Base-by-base conservation (phyloP, 2,888 invertebrate genomes). In the Platycnemis pennipes region DNA sequence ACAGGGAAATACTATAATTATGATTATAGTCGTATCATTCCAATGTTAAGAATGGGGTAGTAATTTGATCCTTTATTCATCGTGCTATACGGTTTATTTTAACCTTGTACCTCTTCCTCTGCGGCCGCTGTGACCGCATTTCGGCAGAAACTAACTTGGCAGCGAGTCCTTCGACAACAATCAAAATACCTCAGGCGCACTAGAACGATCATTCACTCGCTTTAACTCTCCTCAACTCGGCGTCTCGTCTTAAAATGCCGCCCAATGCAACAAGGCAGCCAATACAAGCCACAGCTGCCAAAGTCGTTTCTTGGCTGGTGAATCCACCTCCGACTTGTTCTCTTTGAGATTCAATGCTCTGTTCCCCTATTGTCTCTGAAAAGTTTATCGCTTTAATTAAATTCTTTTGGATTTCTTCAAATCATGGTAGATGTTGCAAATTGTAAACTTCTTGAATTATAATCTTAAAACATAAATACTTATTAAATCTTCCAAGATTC, bases 141-240 rank as follows among this genome's bases (percentile, higher is more conserved):
- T 77, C 77, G 37, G 77, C 0, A 63, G 31, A 1, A 26, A 2
- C 13, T 37, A 77, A 31, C 77, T 77, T 77, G 77, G 77, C 77
- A 77, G 13, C 77, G 37, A 77, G 13, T 77, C 77, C 77, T 77
- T 77, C 77, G 77, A 31, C 77, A 31, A 77, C 37, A 77, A 77
- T 77, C 77, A 77, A 77, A 77, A 77, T 77, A 77, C 77, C 37
- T 77, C 77, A 37, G 37, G 77, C 77, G 77, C 31, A 77, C 26
- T 37, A 31, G 77, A 37, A 77, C 77, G 77, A 77, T 77, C 77
- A 37, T 11, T 37, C 77, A 37, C 77, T 26, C 77, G 77, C 77
- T 37, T 31, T 26, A 63, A 63, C 53, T 53, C 63, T 26, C 53
- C 53, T 7, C 63, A 13, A 56, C 56, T 22, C 8, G 63, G 26